phyloP scores from a whole-genome alignment of 2,797 vertebrate species.

The Carapus acus region DNA sequence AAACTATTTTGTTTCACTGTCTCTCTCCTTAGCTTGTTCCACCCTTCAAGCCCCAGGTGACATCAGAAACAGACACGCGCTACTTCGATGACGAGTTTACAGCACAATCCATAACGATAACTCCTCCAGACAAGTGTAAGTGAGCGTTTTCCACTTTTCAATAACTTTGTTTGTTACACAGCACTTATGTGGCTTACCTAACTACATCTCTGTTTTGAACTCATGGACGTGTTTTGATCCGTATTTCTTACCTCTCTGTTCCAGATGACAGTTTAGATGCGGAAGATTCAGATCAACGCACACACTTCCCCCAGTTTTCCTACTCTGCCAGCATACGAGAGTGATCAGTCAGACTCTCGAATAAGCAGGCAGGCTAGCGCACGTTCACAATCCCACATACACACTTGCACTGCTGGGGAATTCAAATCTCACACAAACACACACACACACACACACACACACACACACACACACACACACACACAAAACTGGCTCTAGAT shows the following conservation, averaged over 20 bases:
- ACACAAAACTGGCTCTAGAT: conserved; percentile 63
- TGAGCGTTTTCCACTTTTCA: conserved; percentile 24
- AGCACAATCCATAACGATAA: conserved; percentile 90
- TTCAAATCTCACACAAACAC: conserved; percentile 58
- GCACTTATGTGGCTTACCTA: not conserved
- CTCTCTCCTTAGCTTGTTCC: conserved; percentile 75
- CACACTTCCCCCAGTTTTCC: conserved; percentile 93
- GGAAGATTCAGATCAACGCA: conserved; percentile 82
- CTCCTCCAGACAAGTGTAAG: conserved; percentile 93
- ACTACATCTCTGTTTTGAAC: conserved; percentile 7
- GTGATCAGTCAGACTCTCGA: conserved; percentile 67
- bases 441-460: conserved; percentile 58
- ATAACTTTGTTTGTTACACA: too few species aligned
- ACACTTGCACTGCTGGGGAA: conserved; percentile 64
- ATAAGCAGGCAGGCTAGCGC: conserved; percentile 62
- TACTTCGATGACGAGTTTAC: conserved; percentile 97
- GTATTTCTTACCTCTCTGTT: conserved; percentile 7
- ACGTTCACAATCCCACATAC: conserved; percentile 59
- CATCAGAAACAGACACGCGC: conserved; percentile 88
- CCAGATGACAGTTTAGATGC: conserved; percentile 84
- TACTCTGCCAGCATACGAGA: conserved; percentile 91
- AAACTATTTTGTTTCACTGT: not conserved
- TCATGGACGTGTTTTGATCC: conserved; percentile 12
- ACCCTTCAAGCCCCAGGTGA: conserved; percentile 93
- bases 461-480: conserved; percentile 57